phyloP scores from a whole-genome alignment of 2,888 invertebrate genomes.

The Orthosia gothica region DNA sequence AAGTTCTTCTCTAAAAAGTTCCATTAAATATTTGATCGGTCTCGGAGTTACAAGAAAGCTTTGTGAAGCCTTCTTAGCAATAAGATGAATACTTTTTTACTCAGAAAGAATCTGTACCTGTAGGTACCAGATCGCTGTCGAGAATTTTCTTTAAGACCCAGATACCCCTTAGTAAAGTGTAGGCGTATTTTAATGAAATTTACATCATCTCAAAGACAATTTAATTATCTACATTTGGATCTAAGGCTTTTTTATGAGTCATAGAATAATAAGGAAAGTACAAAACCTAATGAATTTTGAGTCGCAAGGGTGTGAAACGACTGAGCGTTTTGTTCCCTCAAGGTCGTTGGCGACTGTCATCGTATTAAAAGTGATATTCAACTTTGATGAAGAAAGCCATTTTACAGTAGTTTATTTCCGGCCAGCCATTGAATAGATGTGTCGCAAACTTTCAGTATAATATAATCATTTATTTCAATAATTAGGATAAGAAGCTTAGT shows the following conservation, averaged over 20 bases:
- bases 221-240: too few relatives aligned
- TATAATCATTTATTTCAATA: conserved; percentile 18
- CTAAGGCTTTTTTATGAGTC: too few relatives aligned
- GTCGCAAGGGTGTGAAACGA: too few relatives aligned
- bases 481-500: conserved; percentile 17
- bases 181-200: too few relatives aligned
- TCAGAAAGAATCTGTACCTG: background rate
- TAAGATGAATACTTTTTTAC: background rate
- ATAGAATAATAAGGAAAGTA: too few relatives aligned
- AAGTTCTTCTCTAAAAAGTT: conserved; percentile 27
- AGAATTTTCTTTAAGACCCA: background rate
- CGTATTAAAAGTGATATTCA: background rate
- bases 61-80: background rate
- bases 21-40: conserved; percentile 31
- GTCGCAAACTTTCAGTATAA: background rate
- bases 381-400: too few relatives aligned
- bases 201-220: too few relatives aligned
- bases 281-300: too few relatives aligned
- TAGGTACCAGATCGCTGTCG: background rate
- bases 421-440: conserved; percentile 5
- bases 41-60: background rate
- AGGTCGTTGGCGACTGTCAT: too few relatives aligned
- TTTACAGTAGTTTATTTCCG: conserved; percentile 4
- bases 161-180: too few relatives aligned
- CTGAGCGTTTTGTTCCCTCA: too few relatives aligned